Percentiles rank a stretch among this genome's conserved stretches.
These are phyloP conservation scores for Rhamphomyia laevipes DNA, from an alignment of 2,888 invertebrate species.

Conservation along the genomic window DNA sequence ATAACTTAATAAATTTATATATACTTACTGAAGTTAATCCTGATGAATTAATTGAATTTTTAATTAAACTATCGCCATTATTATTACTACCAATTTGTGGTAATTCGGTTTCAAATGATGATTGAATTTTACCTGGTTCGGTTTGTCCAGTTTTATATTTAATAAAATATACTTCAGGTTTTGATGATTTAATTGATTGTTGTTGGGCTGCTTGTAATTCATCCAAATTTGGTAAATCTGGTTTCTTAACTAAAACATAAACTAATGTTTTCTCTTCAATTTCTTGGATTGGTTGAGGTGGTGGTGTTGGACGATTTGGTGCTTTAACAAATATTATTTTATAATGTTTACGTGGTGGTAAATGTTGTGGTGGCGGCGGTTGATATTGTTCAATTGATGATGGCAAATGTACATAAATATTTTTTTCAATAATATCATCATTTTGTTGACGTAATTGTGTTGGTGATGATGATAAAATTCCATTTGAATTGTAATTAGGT, in stretches of 20 bases:
- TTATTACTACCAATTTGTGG: slow-evolving; percentile 8
- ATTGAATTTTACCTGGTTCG: not conserved
- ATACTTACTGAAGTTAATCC: too few species aligned
- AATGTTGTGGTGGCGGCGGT: slow-evolving; percentile 40
- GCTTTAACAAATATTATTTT: slow-evolving; percentile 61
- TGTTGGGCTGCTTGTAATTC: slow-evolving; percentile 42
- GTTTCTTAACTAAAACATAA: slow-evolving; percentile 56
- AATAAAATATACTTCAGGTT: slow-evolving; percentile 60
- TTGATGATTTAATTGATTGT: slow-evolving; percentile 46
- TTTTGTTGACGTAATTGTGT: slow-evolving; percentile 9
- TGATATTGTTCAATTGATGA: slow-evolving; percentile 52
- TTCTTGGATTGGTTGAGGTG: slow-evolving; percentile 12
- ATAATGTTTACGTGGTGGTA: slow-evolving; percentile 53
- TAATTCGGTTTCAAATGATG: not conserved
- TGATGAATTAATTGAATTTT: not conserved
- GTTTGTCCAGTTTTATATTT: slow-evolving; percentile 46
- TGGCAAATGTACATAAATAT: slow-evolving; percentile 75
- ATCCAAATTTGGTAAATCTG: slow-evolving; percentile 50
- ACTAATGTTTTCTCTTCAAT: slow-evolving; percentile 53
- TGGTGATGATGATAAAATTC: too few species aligned
- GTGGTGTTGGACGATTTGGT: slow-evolving; percentile 19
- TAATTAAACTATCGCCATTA: slow-evolving; percentile 7
- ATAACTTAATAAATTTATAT: too few species aligned
- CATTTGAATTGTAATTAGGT: not conserved
- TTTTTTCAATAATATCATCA: slow-evolving; percentile 59